A percentile compares a stretch with the other conserved stretches of the same genome.
Conservation (phyloP, 2,113 vertebrate genomes). For the Morone chrysops region DNA sequence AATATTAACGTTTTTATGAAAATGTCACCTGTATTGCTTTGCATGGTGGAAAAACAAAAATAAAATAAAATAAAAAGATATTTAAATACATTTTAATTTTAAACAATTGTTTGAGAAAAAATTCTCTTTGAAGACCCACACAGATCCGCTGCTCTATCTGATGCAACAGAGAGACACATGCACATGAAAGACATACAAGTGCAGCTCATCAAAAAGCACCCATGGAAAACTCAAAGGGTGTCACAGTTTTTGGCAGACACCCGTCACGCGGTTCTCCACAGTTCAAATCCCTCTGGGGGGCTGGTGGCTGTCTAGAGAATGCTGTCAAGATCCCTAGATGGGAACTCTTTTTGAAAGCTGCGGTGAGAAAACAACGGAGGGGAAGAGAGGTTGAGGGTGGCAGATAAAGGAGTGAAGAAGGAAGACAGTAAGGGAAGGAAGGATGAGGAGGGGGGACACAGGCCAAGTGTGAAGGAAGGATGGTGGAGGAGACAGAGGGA, state of each 20-base stretch:
- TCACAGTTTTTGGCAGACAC: constrained; percentile 54
- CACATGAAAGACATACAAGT: constrained; percentile 11
- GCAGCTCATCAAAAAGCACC: constrained; percentile 54
- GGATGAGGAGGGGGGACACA: constrained; percentile 12
- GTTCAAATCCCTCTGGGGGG: constrained; percentile 62
- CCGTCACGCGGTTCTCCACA: constrained; percentile 62
- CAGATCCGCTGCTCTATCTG: constrained; percentile 22
- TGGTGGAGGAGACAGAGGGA: not conserved
- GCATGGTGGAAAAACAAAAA: not conserved
- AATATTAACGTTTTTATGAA: too few relatives aligned
- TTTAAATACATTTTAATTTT: not conserved
- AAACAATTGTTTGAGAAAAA: not conserved
- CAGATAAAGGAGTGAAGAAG: constrained; percentile 45
- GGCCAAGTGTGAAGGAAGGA: constrained; percentile 41
- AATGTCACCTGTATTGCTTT: not conserved
- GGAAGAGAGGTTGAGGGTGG: constrained; percentile 29
- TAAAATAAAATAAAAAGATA: too few relatives aligned
- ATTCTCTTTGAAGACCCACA: not conserved
- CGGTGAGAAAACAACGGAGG: constrained; percentile 7
- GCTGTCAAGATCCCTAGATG: constrained; percentile 62
- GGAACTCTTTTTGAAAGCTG: constrained; percentile 41
- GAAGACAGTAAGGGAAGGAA: constrained; percentile 28
- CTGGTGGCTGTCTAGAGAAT: constrained; percentile 47
- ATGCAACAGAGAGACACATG: constrained; percentile 56
- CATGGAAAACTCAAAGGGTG: constrained; percentile 60